Conservation (phyloP, 1,140 invertebrate species). For the Leptinotarsa undecemlineata region DNA sequence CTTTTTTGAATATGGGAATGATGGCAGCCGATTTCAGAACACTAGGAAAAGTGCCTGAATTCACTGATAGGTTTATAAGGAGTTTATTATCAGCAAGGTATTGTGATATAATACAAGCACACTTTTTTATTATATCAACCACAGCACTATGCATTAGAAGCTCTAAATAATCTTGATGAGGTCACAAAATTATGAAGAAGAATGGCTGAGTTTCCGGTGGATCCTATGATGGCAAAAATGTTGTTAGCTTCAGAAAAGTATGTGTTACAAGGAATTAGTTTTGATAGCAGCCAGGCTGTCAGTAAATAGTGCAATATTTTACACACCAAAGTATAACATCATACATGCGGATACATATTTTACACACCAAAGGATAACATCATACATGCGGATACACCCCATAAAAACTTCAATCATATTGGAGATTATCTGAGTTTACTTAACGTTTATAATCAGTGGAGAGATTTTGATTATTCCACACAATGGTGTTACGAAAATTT, state of each 20-base stretch:
- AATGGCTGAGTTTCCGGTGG: conserved; percentile 99
- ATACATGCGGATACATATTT: no score
- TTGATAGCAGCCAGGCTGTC: conserved; percentile 97
- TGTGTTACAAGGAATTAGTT: conserved; percentile 94
- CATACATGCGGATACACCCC: conserved; percentile 95
- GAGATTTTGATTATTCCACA: conserved; percentile 88
- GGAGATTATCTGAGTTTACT: conserved; percentile 95
- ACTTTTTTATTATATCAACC: no score
- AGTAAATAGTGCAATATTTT: conserved; percentile 97
- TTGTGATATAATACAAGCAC: no score
- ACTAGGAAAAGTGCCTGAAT: no score
- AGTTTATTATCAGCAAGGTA: no score
- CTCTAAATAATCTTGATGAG: conserved; percentile 95
- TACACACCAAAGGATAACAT: conserved; percentile 99
- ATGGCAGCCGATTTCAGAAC: no score
- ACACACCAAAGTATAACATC: conserved; percentile 97
- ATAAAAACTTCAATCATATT: conserved; percentile 91
- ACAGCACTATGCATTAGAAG: conserved; percentile 97
- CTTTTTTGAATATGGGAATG: no score
- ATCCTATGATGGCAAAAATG: conserved; percentile 99
- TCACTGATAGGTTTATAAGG: no score
- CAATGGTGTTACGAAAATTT: conserved; percentile 99
- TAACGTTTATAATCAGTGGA: conserved; percentile 97
- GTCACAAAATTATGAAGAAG: conserved; percentile 93
- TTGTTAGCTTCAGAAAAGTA: conserved; percentile 97